Evolutionary conservation across 1,140 invertebrate species (phyloP).

Genomic region (Drosophila mojavensis): DNA sequence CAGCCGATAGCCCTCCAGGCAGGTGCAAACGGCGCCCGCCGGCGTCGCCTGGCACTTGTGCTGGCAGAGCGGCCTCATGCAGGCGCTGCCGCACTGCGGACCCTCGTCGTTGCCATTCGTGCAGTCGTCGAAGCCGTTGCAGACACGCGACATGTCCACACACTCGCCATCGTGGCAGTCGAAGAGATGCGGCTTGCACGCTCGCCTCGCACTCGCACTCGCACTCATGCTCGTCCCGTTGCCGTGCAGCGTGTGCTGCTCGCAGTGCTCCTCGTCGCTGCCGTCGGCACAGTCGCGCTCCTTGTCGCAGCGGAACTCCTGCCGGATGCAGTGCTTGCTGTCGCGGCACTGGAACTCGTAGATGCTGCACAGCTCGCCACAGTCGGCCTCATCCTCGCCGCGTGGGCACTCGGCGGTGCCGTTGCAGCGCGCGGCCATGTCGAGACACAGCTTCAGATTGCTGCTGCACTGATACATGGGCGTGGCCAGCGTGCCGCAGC

Average conservation of each 20-base stretch:
- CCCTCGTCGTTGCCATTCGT: constrained; percentile 73
- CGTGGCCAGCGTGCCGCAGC: constrained; percentile 41
- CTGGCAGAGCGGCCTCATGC: constrained; percentile 77
- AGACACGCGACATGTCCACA: constrained; percentile 85
- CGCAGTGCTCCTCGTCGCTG: constrained; percentile 87
- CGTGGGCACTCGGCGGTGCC: constrained; percentile 89
- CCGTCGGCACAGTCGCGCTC: constrained; percentile 87
- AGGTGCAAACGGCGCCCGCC: constrained; percentile 87
- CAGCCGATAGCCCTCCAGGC: constrained; percentile 90
- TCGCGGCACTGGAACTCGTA: constrained; percentile 86
- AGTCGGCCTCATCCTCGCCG: constrained; percentile 87
- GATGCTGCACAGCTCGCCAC: constrained; percentile 83
- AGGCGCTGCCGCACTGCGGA: constrained; percentile 61
- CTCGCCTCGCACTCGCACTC: constrained; percentile 7
- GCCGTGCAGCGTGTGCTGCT: constrained; percentile 66
- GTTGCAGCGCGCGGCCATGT: constrained; percentile 86
- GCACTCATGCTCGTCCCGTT: constrained; percentile 6
- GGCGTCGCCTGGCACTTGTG: constrained; percentile 84
- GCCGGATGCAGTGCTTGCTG: constrained; percentile 85
- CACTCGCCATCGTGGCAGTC: constrained; percentile 85
- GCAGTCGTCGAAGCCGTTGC: constrained; percentile 88
- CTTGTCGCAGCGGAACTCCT: constrained; percentile 88
- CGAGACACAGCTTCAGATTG: constrained; percentile 86
- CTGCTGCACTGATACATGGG: constrained; percentile 86
- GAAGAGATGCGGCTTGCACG: constrained; percentile 68